Percentiles rank a stretch among this genome's conserved stretches.
Evolutionary conservation across 2,113 vertebrate species (phyloP).

Genomic region (Chloropsis hardwickii): DNA sequence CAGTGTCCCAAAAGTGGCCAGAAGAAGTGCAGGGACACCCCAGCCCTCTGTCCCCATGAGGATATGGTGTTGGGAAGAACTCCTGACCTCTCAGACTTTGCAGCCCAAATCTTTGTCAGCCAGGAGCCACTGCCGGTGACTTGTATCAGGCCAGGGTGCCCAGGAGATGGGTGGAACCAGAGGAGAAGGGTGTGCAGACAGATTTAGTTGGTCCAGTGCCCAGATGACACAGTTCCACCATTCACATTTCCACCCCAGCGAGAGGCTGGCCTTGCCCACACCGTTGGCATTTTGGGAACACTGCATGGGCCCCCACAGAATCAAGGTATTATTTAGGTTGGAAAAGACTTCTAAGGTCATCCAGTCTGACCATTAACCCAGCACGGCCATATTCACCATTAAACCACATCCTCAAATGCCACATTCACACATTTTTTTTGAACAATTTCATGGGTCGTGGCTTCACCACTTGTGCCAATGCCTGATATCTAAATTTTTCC

Average conservation of each 20-base stretch:
- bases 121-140: rapidly evolving
- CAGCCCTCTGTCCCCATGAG: background rate
- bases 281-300: rapidly evolving
- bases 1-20: background rate
- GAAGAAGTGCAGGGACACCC: background rate
- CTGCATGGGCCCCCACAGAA: background rate
- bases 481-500: background rate
- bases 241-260: rapidly evolving
- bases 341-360: background rate
- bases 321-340: background rate
- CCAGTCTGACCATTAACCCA: background rate
- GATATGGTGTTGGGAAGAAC: background rate
- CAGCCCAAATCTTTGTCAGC: background rate
- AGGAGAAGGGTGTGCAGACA: background rate
- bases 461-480: background rate
- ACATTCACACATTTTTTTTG: background rate
- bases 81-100: rapidly evolving
- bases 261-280: background rate
- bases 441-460: background rate
- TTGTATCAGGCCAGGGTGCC: rapidly evolving
- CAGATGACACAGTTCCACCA: background rate
- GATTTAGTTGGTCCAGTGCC: background rate
- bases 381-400: background rate
- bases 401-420: background rate
- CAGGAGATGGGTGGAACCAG: background rate